Conservation (phyloP, 2,113 vertebrate genomes). For the Motacilla tschutschensis region DNA sequence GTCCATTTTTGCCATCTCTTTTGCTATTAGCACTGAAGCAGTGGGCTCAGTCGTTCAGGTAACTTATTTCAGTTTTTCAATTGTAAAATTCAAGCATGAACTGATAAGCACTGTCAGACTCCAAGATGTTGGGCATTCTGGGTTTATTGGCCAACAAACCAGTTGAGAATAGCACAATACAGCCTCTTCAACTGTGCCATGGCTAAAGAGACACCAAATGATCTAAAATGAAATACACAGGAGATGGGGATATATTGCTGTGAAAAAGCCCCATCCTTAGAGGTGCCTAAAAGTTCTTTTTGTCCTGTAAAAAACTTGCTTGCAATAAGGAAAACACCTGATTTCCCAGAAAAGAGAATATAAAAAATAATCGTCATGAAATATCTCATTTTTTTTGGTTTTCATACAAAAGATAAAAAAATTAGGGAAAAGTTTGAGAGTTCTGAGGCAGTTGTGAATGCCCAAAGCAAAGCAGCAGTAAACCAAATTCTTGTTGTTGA, state of each 20-base stretch:
- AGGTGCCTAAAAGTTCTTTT: not conserved
- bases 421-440: not conserved
- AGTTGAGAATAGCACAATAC: not conserved
- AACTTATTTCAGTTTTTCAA: not conserved
- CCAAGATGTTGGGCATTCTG: not conserved
- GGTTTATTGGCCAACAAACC: not conserved
- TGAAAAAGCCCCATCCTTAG: not conserved
- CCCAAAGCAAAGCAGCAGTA: accelerated
- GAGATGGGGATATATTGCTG: not conserved
- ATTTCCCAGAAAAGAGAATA: not conserved
- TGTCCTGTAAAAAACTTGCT: not conserved
- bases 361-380: not conserved
- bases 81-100: not conserved
- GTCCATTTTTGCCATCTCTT: not conserved
- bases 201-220: not conserved
- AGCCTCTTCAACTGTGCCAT: not conserved
- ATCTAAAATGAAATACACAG: not conserved
- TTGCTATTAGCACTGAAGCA: not conserved
- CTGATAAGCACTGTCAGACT: not conserved
- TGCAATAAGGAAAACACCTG: not conserved
- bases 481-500: not conserved
- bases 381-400: not conserved
- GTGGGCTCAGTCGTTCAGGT: not conserved
- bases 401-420: not conserved
- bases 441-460: not conserved